Base-by-base conservation (phyloP, 2,113 vertebrate genomes). In the Ariopsis seemanni region DNA sequence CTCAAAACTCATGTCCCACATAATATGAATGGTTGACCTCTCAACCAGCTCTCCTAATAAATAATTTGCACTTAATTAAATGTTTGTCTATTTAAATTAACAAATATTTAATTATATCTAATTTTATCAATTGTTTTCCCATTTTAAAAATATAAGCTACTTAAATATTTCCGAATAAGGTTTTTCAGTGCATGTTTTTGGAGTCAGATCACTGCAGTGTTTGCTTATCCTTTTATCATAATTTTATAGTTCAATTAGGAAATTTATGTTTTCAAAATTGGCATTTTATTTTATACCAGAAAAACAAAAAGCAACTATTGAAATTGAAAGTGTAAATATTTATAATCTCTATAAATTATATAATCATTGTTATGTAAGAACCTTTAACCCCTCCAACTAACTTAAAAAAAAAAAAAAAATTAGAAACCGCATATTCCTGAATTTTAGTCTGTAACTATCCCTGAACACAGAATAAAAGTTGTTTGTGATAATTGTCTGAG, bases 21-120 rank as follows among this genome's bases (percentile, higher is more conserved):
- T 72, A 67, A 52, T 42, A 22, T 63, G 65, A 86, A 86, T 30
- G 4, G 48, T 2, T 85, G 58, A 89, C 82, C 78, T 85, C 48
- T 82, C n/a, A 85, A 77, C 17, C 65, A n/a, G 34, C 17, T 52
- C 30, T 25, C 58, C 4, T 30, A 15, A n/a, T 5, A 48, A 2
- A 18, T 81, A 7, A 58, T 52, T 87, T 27, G 12, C 74, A 85
- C 55, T 62, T 72, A 34, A 58, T 77, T n/a, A 17, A 34, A n/a
- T 34, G 7, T 42, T 18, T 25, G 52, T 71, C 4, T 15, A 42
- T 18, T 34, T 22, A 48, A 34, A 20, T 74, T 17, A 48, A 4
- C 57, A 65, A 53, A 62, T 10, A 62, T 55, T 48, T 52, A 20
- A 50, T 42, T 42, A 0, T 18, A 34, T 71, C 7, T 0, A 42